Evolutionary conservation across 2,888 invertebrate genomes (phyloP).

Genomic region (Lasioglossum figueresi): DNA sequence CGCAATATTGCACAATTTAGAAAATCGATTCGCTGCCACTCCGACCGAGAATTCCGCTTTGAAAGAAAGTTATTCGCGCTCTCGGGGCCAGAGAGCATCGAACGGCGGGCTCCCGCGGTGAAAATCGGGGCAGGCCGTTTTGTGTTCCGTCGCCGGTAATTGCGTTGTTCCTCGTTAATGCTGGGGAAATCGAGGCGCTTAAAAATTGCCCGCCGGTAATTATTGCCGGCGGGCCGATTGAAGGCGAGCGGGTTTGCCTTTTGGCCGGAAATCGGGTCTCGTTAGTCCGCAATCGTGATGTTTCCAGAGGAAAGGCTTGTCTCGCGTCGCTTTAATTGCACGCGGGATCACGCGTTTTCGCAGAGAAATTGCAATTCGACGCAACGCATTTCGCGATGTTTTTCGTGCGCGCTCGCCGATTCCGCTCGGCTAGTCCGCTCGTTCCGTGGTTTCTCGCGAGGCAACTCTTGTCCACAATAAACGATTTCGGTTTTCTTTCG

Average conservation of each 20-base stretch:
- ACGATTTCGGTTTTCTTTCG: background rate
- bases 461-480: background rate
- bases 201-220: slow-evolving; percentile 28
- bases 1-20: background rate
- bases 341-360: slow-evolving; percentile 4
- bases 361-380: background rate
- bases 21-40: background rate
- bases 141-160: slow-evolving; percentile 22
- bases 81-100: background rate
- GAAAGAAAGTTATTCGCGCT: background rate
- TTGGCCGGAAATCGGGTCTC: slow-evolving; percentile 21
- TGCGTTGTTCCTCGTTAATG: slow-evolving; percentile 16
- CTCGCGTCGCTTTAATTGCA: slow-evolving; percentile 28
- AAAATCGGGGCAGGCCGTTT: background rate
- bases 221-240: slow-evolving; percentile 20
- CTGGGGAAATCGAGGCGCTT: slow-evolving; percentile 17
- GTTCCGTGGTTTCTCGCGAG: background rate
- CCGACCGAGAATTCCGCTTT: background rate
- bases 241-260: background rate
- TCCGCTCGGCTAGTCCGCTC: background rate
- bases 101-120: background rate
- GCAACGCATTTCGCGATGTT: background rate
- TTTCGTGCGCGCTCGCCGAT: background rate
- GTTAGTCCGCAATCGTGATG: slow-evolving; percentile 27
- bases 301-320: slow-evolving; percentile 14